Evolutionary conservation across 2,797 vertebrate genomes (phyloP).

Genomic region (Thamnophis elegans): DNA sequence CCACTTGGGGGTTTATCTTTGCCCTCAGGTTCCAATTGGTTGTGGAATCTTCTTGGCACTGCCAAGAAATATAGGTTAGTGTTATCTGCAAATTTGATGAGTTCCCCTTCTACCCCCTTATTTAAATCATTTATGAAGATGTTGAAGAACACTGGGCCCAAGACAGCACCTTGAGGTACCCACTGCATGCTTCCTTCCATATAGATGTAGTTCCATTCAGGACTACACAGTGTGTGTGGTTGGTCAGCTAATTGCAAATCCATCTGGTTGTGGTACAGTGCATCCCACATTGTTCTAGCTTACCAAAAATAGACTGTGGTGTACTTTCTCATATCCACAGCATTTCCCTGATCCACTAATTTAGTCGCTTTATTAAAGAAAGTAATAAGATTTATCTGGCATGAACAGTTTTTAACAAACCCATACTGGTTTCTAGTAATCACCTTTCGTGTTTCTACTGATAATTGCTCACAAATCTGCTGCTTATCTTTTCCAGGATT

Average conservation of each 20-base stretch:
- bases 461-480: background rate
- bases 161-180: background rate
- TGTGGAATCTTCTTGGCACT: background rate
- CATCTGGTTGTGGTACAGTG: background rate
- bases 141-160: background rate
- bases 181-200: background rate
- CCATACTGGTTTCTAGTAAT: background rate
- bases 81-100: background rate
- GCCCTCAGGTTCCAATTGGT: background rate
- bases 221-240: background rate
- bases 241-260: background rate
- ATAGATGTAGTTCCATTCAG: background rate
- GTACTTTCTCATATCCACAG: background rate
- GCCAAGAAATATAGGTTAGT: background rate
- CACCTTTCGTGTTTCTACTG: background rate
- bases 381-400: background rate
- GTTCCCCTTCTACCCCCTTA: background rate
- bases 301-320: background rate
- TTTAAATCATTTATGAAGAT: background rate
- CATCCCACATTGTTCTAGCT: background rate
- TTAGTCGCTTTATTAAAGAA: background rate
- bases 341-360: background rate
- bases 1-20: background rate
- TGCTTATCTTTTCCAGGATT: background rate
- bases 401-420: background rate